Conservation (phyloP, 2,888 invertebrate species). For the Chydorus sphaericus region DNA sequence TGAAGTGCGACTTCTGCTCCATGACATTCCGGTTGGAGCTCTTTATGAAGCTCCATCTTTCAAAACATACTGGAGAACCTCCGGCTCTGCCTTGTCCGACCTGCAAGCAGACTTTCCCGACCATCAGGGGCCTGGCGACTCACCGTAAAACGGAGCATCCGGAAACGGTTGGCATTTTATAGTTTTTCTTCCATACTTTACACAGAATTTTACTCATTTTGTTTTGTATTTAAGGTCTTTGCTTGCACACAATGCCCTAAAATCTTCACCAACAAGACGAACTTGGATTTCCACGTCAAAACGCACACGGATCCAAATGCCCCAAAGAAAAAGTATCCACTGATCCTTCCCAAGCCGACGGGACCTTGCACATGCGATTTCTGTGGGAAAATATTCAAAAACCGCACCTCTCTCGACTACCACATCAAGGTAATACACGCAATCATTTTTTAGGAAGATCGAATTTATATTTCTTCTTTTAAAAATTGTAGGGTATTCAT, state of each 20-base stretch:
- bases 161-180: background rate
- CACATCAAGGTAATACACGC: conserved; percentile 21
- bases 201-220: background rate
- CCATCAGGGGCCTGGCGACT: background rate
- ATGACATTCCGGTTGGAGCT: conserved; percentile 4
- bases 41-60: background rate
- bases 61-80: conserved; percentile 6
- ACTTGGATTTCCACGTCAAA: background rate
- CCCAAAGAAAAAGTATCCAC: background rate
- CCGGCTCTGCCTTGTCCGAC: background rate
- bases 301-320: background rate
- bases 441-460: no score
- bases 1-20: background rate
- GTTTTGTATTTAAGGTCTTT: background rate
- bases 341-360: background rate
- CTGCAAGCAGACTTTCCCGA: background rate
- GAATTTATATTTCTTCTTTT: background rate
- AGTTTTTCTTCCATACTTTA: no score
- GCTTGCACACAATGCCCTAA: background rate
- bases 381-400: conserved; percentile 26
- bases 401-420: conserved; percentile 28
- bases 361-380: conserved; percentile 25
- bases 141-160: background rate
- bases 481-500: background rate
- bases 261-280: background rate